Evolutionary conservation across 1,140 invertebrate species (phyloP).

Genomic region (Dendrolimus kikuchii): DNA sequence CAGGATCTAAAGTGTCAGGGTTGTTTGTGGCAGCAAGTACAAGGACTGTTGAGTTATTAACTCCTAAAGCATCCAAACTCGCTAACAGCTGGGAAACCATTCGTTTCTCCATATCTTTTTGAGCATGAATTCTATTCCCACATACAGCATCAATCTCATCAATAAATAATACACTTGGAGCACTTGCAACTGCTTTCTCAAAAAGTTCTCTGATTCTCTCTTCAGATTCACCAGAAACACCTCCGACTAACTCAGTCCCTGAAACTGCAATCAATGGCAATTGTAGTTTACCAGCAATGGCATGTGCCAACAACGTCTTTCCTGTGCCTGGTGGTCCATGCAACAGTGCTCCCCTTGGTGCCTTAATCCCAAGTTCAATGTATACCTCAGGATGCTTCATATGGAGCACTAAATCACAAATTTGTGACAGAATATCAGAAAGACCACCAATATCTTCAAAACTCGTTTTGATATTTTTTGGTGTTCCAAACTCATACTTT

Average conservation of each 20-base stretch:
- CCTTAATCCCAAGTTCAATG: conserved; percentile 82
- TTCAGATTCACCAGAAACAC: conserved; percentile 96
- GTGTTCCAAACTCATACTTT: conserved; percentile 44
- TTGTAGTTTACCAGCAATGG: conserved; percentile 84
- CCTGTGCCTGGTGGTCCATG: conserved; percentile 96
- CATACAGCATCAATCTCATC: conserved; percentile 96
- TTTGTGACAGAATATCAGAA: conserved; percentile 80
- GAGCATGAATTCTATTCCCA: conserved; percentile 88
- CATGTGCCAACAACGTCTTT: conserved; percentile 92
- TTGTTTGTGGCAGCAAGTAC: conserved; percentile 97
- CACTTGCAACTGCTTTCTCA: conserved; percentile 81
- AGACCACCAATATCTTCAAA: conserved; percentile 85
- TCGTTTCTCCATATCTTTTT: conserved; percentile 95
- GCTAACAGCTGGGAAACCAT: conserved; percentile 94
- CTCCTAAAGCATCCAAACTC: conserved; percentile 87
- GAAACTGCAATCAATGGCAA: conserved; percentile 89
- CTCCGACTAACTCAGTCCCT: conserved; percentile 93
- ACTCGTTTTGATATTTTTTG: conserved; percentile 70
- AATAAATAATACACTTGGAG: conserved; percentile 93
- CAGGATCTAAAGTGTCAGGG: conserved; percentile 94
- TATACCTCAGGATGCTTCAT: conserved; percentile 90
- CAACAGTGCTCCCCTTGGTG: conserved; percentile 88
- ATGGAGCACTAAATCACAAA: conserved; percentile 86
- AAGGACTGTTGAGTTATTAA: conserved; percentile 81
- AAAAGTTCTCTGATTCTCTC: conserved; percentile 93